These are phyloP conservation scores for Parazoanthus darwini DNA, from an alignment of 92 coral and sea anemone species.

Conservation along the genomic window DNA sequence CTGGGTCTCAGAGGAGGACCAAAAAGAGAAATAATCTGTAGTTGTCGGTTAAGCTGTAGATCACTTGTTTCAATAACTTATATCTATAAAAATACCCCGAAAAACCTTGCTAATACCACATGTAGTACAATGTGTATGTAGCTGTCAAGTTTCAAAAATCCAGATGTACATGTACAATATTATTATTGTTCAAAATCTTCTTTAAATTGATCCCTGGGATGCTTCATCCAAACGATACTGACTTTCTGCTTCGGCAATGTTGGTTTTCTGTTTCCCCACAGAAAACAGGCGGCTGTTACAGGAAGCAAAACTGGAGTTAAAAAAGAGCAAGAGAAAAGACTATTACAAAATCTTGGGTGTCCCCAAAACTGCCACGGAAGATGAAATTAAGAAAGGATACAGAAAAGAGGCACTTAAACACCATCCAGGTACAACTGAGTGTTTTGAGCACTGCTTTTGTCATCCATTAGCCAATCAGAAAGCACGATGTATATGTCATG, in stretches of 20 bases:
- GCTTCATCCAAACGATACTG: neutral
- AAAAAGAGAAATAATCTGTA: too few species aligned
- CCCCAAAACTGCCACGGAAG: slow-evolving; percentile 73
- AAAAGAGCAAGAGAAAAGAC: slow-evolving; percentile 97
- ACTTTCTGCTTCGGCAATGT: neutral
- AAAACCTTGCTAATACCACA: too few species aligned
- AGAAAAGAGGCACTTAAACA: slow-evolving; percentile 90
- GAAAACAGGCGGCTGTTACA: slow-evolving; percentile 84
- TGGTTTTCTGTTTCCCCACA: slow-evolving; percentile 1
- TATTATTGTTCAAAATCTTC: too few species aligned
- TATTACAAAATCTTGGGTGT: slow-evolving; percentile 88
- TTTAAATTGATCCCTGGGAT: too few species aligned
- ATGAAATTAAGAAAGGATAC: slow-evolving; percentile 90
- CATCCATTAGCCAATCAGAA: neutral
- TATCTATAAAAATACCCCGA: too few species aligned
- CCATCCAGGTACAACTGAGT: slow-evolving; percentile 78
- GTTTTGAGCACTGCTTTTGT: neutral
- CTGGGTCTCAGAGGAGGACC: too few species aligned
- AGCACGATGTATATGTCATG: neutral
- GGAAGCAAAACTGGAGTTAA: slow-evolving; percentile 93
- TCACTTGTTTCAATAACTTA: too few species aligned
- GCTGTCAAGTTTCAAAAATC: too few species aligned
- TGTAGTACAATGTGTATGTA: too few species aligned
- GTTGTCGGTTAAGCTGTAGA: too few species aligned
- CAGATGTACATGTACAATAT: too few species aligned